Percentiles rank a stretch among this genome's conserved stretches.
Evolutionary conservation across 2,888 invertebrate genomes (phyloP).

Genomic region (Dasypolia templi): DNA sequence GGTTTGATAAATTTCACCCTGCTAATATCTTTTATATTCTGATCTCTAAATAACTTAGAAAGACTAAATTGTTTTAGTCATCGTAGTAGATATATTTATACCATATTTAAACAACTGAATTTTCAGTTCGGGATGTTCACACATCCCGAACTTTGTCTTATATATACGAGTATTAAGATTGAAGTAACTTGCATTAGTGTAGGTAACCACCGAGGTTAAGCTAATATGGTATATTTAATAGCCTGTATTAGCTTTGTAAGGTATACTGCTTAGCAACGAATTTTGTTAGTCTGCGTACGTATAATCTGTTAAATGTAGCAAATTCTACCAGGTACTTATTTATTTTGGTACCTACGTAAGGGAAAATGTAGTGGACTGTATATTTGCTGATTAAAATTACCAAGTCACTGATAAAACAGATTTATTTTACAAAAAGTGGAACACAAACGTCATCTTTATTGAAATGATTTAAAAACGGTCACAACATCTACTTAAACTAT

Average conservation of each 20-base stretch:
- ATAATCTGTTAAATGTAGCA: background rate
- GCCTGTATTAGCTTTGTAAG: conserved; percentile 19
- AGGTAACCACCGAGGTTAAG: background rate
- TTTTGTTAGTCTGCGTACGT: background rate
- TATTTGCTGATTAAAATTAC: background rate
- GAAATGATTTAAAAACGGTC: background rate
- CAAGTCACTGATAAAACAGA: too few relatives aligned
- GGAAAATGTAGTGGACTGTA: background rate
- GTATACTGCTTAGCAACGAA: background rate
- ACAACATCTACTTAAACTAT: background rate
- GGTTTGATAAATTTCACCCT: too few relatives aligned
- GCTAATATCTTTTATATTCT: too few relatives aligned
- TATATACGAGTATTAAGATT: conserved; percentile 18
- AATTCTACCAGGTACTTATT: background rate
- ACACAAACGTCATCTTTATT: background rate
- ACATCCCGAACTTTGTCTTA: conserved; percentile 27
- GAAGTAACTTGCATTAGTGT: background rate
- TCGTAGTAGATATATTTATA: too few relatives aligned
- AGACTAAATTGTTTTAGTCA: too few relatives aligned
- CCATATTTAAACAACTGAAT: conserved; percentile 48
- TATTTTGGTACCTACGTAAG: too few relatives aligned
- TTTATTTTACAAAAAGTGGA: background rate
- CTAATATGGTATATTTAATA: conserved; percentile 20
- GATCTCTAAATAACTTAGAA: too few relatives aligned
- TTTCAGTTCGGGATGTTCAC: too few relatives aligned